Evolutionary conservation across 2,113 vertebrate genomes (phyloP).

Genomic region (Macrotis lagotis): DNA sequence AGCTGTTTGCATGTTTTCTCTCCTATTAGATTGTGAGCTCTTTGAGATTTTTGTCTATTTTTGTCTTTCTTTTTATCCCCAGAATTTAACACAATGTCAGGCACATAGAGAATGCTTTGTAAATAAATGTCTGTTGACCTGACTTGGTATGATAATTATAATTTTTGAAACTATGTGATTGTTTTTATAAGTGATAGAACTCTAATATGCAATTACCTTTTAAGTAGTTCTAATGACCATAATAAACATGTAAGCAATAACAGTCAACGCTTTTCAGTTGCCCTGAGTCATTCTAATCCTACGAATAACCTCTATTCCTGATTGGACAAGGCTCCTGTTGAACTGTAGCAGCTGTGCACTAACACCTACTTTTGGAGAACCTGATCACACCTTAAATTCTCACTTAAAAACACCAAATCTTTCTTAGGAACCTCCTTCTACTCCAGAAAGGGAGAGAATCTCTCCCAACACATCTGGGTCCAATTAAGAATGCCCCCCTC

Average conservation of each 20-base stretch:
- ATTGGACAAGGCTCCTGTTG: background rate
- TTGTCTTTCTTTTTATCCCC: too few species aligned
- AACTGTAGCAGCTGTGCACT: background rate
- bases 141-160: background rate
- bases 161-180: background rate
- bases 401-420: too few species aligned
- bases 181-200: background rate
- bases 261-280: background rate
- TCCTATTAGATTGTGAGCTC: too few species aligned
- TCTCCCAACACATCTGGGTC: background rate
- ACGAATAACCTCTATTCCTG: background rate
- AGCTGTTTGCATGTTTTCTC: too few species aligned
- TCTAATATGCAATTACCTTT: background rate
- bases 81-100: too few species aligned
- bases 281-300: background rate
- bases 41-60: too few species aligned
- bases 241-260: background rate
- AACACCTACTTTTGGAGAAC: background rate
- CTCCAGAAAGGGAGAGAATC: background rate
- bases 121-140: background rate
- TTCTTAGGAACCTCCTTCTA: background rate
- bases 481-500: too few species aligned
- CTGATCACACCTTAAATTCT: background rate
- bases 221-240: background rate
- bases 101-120: background rate